Evolutionary conservation across 1,140 invertebrate genomes (phyloP).

Genomic region (Diabrotica undecimpunctata): DNA sequence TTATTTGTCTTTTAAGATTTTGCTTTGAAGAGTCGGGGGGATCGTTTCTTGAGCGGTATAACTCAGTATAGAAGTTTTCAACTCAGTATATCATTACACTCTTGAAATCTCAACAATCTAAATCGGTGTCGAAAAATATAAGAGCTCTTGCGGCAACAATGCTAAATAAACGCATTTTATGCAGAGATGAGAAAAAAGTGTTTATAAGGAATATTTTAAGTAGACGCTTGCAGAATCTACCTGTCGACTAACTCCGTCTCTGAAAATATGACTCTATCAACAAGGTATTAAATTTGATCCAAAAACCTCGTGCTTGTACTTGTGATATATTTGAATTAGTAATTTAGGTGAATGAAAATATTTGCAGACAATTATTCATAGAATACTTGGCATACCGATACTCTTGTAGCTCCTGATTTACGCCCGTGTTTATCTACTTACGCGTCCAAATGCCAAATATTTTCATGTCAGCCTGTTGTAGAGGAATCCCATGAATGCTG

Average conservation of each 20-base stretch:
- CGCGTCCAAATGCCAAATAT: constrained; percentile 22
- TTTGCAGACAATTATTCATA: constrained; percentile 2
- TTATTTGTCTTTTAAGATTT: too few species aligned
- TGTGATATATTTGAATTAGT: background rate
- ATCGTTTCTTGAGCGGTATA: too few species aligned
- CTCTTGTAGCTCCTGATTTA: constrained; percentile 21
- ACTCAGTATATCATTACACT: too few species aligned
- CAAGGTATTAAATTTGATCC: constrained; percentile 1
- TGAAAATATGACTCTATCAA: background rate
- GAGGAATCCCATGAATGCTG: background rate
- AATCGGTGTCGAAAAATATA: too few species aligned
- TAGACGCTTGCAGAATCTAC: background rate
- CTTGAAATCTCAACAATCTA: too few species aligned
- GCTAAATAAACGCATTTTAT: too few species aligned
- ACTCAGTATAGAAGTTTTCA: too few species aligned
- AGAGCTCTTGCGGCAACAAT: too few species aligned
- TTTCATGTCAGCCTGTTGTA: constrained; percentile 12
- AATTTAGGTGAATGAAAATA: constrained; percentile 15
- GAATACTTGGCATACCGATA: constrained; percentile 19
- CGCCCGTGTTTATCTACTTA: constrained; percentile 21
- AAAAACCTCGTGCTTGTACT: constrained; percentile 13
- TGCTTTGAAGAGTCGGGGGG: too few species aligned
- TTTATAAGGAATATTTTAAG: background rate
- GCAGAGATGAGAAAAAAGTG: too few species aligned
- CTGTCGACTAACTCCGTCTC: background rate